Conservation (phyloP, 2,113 vertebrate genomes). For the Haplotaxodon microlepis region DNA sequence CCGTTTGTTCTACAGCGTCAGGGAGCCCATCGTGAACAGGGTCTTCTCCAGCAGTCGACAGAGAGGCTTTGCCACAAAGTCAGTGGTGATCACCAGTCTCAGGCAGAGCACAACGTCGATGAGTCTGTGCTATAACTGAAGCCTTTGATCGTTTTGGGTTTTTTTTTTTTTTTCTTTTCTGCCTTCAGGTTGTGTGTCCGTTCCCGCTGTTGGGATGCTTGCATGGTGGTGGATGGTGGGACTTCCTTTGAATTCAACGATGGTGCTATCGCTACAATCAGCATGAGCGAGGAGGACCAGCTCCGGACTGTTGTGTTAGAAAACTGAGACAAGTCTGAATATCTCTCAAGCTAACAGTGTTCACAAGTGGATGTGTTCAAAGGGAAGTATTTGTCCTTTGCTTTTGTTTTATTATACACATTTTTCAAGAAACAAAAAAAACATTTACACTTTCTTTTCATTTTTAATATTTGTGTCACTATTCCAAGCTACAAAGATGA, state of each 20-base stretch:
- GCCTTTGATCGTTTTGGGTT: not conserved
- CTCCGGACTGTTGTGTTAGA: slow-evolving; percentile 87
- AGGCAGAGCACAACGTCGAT: not conserved
- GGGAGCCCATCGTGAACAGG: slow-evolving; percentile 93
- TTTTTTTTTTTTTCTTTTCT: not conserved
- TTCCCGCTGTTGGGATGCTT: slow-evolving; percentile 96
- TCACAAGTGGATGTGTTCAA: not conserved
- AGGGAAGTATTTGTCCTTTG: not conserved
- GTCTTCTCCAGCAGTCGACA: slow-evolving; percentile 90
- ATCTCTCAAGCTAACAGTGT: not conserved
- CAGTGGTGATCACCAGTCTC: slow-evolving; percentile 33
- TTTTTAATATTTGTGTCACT: not conserved
- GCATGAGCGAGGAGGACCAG: slow-evolving; percentile 81
- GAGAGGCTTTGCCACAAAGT: slow-evolving; percentile 90
- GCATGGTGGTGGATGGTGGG: slow-evolving; percentile 96
- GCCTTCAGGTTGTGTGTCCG: slow-evolving; percentile 83
- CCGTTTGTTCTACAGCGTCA: slow-evolving; percentile 89
- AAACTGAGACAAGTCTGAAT: slow-evolving; percentile 47
- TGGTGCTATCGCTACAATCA: slow-evolving; percentile 89
- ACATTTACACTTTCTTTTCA: not conserved
- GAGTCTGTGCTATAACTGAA: not conserved
- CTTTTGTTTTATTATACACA: not conserved
- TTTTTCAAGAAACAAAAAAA: fast-evolving
- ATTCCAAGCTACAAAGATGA: not conserved
- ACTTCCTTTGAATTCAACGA: slow-evolving; percentile 98